A percentile compares a stretch with the other conserved stretches of the same genome.
Conservation (phyloP, 2,888 invertebrate species). For the Dione vanillae region DNA sequence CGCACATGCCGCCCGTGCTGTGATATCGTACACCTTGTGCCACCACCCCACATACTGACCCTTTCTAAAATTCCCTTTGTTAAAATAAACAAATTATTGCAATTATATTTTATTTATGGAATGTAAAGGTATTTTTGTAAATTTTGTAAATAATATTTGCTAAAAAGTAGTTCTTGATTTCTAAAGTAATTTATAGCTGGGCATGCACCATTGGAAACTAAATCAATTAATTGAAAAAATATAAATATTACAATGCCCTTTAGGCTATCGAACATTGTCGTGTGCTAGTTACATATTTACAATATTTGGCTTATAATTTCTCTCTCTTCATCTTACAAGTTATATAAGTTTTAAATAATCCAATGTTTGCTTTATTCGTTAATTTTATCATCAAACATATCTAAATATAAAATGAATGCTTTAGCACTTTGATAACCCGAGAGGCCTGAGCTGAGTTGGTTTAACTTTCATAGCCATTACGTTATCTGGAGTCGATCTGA, state of each 20-base stretch:
- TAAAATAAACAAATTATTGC: slow-evolving; percentile 50
- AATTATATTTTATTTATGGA: slow-evolving; percentile 46
- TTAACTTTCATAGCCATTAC: slow-evolving; percentile 31
- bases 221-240: too few species aligned
- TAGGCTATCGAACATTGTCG: too few species aligned
- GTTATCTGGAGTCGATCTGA: slow-evolving; percentile 54
- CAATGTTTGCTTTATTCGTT: slow-evolving; percentile 1
- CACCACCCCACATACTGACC: slow-evolving; percentile 75
- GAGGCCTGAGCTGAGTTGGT: slow-evolving; percentile 18
- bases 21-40: slow-evolving; percentile 83
- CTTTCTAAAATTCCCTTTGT: slow-evolving; percentile 57
- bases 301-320: neutral
- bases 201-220: too few species aligned
- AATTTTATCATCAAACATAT: neutral
- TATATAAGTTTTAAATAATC: neutral
- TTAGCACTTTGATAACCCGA: slow-evolving; percentile 31
- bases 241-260: too few species aligned
- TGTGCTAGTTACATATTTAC: too few species aligned
- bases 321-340: neutral
- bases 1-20: slow-evolving; percentile 75
- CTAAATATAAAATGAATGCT: slow-evolving; percentile 16
- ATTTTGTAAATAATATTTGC: neutral
- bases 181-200: neutral
- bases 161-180: neutral
- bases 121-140: slow-evolving; percentile 20